Percentiles rank a stretch among this genome's conserved stretches.
These are phyloP conservation scores for Aspidapion aeneum DNA, from an alignment of 2,888 invertebrate species.

Conservation along the genomic window DNA sequence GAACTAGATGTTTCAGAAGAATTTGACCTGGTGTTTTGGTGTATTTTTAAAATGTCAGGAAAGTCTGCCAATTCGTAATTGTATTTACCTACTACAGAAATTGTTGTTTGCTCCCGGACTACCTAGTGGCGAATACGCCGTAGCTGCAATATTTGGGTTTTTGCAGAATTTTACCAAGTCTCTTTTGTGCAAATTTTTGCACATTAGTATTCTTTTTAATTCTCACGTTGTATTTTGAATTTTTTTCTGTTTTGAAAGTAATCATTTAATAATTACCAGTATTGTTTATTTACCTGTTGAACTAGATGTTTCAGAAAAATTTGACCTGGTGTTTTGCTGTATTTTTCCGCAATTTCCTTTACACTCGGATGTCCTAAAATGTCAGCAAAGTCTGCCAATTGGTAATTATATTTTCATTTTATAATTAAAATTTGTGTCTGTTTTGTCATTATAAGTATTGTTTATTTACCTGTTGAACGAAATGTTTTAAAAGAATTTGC, in stretches of 20 bases:
- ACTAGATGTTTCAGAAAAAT: slow-evolving; percentile 66
- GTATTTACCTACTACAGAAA: slow-evolving; percentile 59
- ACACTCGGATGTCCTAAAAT: slow-evolving; percentile 60
- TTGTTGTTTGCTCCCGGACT: slow-evolving; percentile 67
- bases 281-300: no score
- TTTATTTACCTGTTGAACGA: slow-evolving; percentile 56
- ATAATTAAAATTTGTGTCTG: no score
- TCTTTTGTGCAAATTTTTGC: no score
- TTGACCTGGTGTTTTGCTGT: slow-evolving; percentile 66
- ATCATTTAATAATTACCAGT: no score
- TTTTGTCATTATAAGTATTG: no score
- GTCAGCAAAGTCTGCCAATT: slow-evolving; percentile 57
- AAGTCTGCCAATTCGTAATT: slow-evolving; percentile 55
- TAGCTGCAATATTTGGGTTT: slow-evolving; percentile 59
- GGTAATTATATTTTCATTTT: no score
- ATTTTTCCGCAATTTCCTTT: slow-evolving; percentile 53
- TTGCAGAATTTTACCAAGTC: slow-evolving; percentile 61
- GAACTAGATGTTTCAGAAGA: slow-evolving; percentile 64
- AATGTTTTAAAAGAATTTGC: slow-evolving; percentile 68
- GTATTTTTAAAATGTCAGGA: slow-evolving; percentile 60
- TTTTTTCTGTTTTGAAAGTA: no score
- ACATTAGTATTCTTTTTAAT: no score
- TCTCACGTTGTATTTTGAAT: no score
- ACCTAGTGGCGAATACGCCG: slow-evolving; percentile 69
- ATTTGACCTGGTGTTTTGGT: slow-evolving; percentile 67